Evolutionary conservation across 2,113 vertebrate species (phyloP).

Genomic region (Dendropsophus ebraccatus): DNA sequence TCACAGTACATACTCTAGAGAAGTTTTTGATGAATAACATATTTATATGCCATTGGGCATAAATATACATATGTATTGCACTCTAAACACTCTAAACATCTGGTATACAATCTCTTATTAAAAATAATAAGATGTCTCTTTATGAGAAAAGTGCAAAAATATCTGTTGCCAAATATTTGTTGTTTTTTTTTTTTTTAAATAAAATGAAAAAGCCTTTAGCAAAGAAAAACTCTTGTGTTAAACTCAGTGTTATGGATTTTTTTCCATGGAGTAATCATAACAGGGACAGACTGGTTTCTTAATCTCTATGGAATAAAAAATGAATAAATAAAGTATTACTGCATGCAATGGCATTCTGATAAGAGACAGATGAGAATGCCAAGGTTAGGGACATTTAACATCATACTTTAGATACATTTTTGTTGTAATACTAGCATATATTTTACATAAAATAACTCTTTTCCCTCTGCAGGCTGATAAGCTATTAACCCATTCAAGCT

Average conservation of each 20-base stretch:
- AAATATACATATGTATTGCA: slow-evolving; percentile 39
- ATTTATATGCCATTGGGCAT: slow-evolving; percentile 47
- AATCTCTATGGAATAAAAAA: neutral
- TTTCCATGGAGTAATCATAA: slow-evolving; percentile 6
- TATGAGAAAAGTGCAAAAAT: slow-evolving; percentile 44
- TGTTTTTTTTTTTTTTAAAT: neutral
- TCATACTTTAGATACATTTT: neutral
- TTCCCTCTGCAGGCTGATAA: neutral
- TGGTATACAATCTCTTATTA: slow-evolving; percentile 38
- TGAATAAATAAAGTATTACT: neutral
- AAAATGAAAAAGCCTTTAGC: slow-evolving; percentile 1
- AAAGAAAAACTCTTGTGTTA: neutral
- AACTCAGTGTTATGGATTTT: neutral
- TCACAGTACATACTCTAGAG: slow-evolving; percentile 16
- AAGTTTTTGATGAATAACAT: slow-evolving; percentile 49
- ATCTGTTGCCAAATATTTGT: slow-evolving; percentile 45
- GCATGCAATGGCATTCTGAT: slow-evolving; percentile 10
- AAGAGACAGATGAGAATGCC: neutral
- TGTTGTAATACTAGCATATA: neutral
- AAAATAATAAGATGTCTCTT: slow-evolving; percentile 41
- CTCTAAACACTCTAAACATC: slow-evolving; percentile 46
- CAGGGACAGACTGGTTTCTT: neutral
- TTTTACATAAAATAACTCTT: neutral
- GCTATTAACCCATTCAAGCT: too few relatives aligned
- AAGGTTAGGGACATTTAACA: neutral